These are phyloP conservation scores for Anguilla pacifica DNA, from an alignment of 2,797 vertebrate species.

Conservation along the genomic window DNA sequence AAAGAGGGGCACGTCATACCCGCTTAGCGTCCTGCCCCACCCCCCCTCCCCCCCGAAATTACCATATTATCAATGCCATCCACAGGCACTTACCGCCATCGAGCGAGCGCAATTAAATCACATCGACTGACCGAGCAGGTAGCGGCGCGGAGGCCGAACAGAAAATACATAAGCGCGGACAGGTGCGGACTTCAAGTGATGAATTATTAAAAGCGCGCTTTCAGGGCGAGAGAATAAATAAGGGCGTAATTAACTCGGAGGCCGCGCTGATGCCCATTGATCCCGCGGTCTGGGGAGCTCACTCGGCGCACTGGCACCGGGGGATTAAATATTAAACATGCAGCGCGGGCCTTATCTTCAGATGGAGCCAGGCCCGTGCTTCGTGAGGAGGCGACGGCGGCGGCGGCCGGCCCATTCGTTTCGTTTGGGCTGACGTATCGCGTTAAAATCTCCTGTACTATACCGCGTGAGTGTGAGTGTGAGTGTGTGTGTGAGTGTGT, in stretches of 20 bases:
- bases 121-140: conserved; percentile 47
- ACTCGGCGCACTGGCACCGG: background rate
- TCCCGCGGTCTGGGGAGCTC: background rate
- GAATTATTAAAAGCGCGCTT: background rate
- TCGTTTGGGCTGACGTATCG: background rate
- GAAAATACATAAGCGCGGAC: background rate
- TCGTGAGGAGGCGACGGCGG: background rate
- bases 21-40: conserved; percentile 39
- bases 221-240: background rate
- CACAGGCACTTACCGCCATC: conserved; percentile 40
- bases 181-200: background rate
- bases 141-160: conserved; percentile 54
- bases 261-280: background rate
- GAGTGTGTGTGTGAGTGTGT: background rate
- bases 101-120: conserved; percentile 52
- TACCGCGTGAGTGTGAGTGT: background rate
- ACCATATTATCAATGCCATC: conserved; percentile 50
- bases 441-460: background rate
- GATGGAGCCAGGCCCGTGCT: background rate
- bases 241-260: background rate
- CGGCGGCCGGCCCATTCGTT: background rate
- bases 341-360: background rate
- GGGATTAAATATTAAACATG: background rate
- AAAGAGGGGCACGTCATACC: conserved; percentile 39
- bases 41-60: conserved; percentile 18